A percentile compares a stretch with the other conserved stretches of the same genome.
Conservation (phyloP, 2,797 vertebrate genomes). For the Sylvia borin region DNA sequence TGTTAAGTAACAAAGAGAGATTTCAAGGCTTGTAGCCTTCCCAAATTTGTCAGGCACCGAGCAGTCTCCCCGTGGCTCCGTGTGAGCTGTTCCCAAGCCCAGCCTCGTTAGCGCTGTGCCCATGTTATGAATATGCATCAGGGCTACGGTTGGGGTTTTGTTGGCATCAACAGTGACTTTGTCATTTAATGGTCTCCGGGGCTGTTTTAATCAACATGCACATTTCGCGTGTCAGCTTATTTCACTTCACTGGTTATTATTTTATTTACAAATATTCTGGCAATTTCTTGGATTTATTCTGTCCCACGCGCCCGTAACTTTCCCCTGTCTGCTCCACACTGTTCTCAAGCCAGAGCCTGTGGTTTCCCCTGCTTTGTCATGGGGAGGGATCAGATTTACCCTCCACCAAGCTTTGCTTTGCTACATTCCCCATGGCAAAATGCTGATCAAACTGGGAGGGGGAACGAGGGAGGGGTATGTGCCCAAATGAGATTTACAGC, state of each 20-base stretch:
- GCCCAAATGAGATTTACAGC: neutral
- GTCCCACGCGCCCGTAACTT: neutral
- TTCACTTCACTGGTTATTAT: conserved; percentile 52
- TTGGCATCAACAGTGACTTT: conserved; percentile 63
- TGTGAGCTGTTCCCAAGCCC: conserved; percentile 62
- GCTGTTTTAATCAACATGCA: conserved; percentile 51
- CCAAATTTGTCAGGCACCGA: conserved; percentile 69
- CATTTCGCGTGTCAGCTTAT: conserved; percentile 24
- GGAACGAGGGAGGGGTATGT: neutral
- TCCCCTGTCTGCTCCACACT: neutral
- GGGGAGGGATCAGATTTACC: neutral
- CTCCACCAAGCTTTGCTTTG: neutral
- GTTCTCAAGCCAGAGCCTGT: neutral
- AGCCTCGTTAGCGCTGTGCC: conserved; percentile 7
- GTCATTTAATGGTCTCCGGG: conserved; percentile 52
- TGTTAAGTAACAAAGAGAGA: conserved; percentile 71
- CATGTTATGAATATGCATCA: conserved; percentile 68
- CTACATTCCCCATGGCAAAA: neutral
- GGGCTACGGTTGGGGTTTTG: conserved; percentile 46
- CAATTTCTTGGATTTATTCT: neutral
- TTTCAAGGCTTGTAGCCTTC: conserved; percentile 63
- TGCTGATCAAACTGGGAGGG: neutral
- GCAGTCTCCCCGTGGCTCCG: conserved; percentile 48
- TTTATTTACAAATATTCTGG: conserved; percentile 64
- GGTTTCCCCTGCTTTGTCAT: neutral